phyloP scores from a whole-genome alignment of 2,797 vertebrate species.

The Crypturellus tataupa region DNA sequence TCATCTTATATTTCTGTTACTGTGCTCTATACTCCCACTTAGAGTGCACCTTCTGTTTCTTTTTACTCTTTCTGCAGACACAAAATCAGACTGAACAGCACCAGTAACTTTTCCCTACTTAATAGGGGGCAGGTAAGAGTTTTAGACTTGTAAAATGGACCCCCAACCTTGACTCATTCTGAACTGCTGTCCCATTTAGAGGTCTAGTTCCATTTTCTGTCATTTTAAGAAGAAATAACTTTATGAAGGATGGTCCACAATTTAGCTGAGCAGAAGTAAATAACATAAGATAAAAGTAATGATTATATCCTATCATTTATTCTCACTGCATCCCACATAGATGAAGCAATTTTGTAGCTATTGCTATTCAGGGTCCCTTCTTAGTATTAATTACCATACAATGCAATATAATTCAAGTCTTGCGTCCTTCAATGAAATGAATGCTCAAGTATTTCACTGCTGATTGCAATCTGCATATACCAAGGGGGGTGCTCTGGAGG shows the following conservation, averaged over 20 bases:
- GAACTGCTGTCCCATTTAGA: background rate
- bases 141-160: background rate
- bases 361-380: background rate
- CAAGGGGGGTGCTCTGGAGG: background rate
- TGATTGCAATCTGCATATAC: background rate
- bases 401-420: background rate
- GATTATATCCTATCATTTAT: slow-evolving; percentile 19
- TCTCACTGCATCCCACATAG: slow-evolving; percentile 19
- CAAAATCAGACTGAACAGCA: background rate
- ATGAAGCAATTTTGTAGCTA: slow-evolving; percentile 53
- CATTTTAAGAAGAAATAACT: slow-evolving; percentile 58
- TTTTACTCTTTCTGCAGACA: background rate
- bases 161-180: background rate
- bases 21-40: background rate
- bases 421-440: background rate
- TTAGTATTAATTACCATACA: slow-evolving; percentile 24
- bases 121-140: background rate
- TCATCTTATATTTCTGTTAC: background rate
- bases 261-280: slow-evolving; percentile 48
- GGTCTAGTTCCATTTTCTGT: slow-evolving; percentile 25
- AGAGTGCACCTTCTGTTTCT: background rate
- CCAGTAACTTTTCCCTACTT: background rate
- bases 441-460: background rate
- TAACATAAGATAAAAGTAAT: background rate
- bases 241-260: slow-evolving; percentile 50